These are phyloP conservation scores for Prunella himalayana DNA, from an alignment of 2,113 vertebrate genomes.

Conservation along the genomic window DNA sequence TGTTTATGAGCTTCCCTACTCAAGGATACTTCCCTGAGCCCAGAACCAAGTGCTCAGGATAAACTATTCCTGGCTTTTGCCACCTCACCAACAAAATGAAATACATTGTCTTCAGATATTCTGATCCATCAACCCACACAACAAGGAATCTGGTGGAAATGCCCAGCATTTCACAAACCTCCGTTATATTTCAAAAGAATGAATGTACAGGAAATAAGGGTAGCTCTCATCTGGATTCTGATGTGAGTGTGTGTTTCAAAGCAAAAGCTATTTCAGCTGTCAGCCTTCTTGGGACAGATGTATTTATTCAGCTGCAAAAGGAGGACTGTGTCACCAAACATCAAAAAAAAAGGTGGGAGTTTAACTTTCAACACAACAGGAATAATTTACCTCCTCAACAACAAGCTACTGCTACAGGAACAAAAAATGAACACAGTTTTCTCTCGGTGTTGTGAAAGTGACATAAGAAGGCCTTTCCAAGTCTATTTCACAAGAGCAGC, in stretches of 20 bases:
- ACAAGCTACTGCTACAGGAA: neutral
- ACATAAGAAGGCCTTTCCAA: neutral
- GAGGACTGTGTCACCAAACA: neutral
- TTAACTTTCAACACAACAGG: constrained; percentile 9
- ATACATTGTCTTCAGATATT: neutral
- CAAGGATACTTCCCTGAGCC: neutral
- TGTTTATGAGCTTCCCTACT: neutral
- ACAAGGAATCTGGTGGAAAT: neutral
- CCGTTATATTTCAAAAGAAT: neutral
- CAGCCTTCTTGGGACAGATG: neutral
- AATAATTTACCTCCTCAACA: neutral
- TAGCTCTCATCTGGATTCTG: neutral
- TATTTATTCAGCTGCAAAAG: constrained; percentile 59
- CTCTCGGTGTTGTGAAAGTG: rapidly evolving
- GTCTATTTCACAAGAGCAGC: neutral
- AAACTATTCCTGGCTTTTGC: neutral
- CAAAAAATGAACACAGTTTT: neutral
- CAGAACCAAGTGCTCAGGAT: neutral
- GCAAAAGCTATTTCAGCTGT: constrained; percentile 21
- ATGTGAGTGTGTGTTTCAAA: constrained; percentile 2
- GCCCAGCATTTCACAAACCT: neutral
- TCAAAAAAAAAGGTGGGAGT: constrained; percentile 18
- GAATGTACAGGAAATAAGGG: neutral
- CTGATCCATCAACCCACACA: neutral
- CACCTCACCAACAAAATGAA: neutral